Base-by-base conservation (phyloP, 1,140 invertebrate species). In the Anthonomus grandis region DNA sequence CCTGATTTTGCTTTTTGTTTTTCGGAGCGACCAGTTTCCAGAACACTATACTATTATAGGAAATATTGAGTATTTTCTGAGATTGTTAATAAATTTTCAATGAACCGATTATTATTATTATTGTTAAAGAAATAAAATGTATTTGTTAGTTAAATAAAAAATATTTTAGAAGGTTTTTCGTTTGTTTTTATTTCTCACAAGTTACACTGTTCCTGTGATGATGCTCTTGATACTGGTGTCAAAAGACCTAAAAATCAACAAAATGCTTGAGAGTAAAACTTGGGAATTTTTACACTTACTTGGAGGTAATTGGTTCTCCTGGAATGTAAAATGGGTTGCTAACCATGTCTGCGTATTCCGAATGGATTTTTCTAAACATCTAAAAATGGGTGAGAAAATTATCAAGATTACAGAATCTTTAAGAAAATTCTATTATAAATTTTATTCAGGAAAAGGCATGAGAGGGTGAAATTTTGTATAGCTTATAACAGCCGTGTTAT, bases 261-360 rank as follows among this genome's bases (percentile, higher is more conserved):
- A 31, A 34, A 12, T 34, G 17, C 31, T 34, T 17, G 36, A 0
- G 25, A 15, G 31, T 34, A 13, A 13, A 31, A 2, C 8, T 56
- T 41, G 47, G 12, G n/a, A 22, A 22, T 42, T 46, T 31, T 39
- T 8, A 41, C 23, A 59, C 60, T 83, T 81, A 93, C 90, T 82
- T 84, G 3, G 90, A 93, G 34, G 76, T 81, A 39, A 95, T 89
- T 62, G 83, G 80, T 66, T 92, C 87, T 17, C 90, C 90, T 38
- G 93, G 92, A 70, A 89, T 83, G 73, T 96, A 94, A 75, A 98
- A 97, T 41, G 94, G 93, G 81, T 96, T 95, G 68, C 91, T 95
- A 13, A 97, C 83, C 65, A 92, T 86, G 75, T 97, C 92, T 2
- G 90, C 88, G 74, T 96, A 98, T 10, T 91, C 84, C 45, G 85